Base-by-base conservation (phyloP, 2,113 vertebrate genomes). In the Brachypodius melanocephalos region DNA sequence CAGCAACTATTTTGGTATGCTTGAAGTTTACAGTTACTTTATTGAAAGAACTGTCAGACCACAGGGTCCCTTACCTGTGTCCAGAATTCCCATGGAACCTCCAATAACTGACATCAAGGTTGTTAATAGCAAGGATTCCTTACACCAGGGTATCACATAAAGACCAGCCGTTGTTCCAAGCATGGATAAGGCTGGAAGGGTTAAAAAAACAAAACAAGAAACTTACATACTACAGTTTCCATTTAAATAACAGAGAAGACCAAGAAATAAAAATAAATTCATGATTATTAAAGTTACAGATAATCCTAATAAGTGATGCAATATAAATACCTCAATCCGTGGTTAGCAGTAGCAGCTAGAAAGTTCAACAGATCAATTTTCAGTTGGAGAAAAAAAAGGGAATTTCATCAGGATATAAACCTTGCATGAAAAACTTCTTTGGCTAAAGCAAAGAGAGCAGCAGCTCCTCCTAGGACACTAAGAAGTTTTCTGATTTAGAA, bases 81-180 rank as follows among this genome's bases (percentile, higher is more conserved):
- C 99, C 92, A 99, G 96, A 89, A 98, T 88, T 20, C 99, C 99
- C 98, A 99, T 98, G 5, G 99, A 98, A 54, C 98, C 93, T 32
- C 99, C 99, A 19, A 99, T 98, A 80, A 98, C 69, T 36, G 98
- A 98, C 98, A 99, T 98, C 69, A 99, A 88, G 46, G 29, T 57
- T 6, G 98, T 98, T 63, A 99, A 95, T 16, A 99, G 62, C 29
- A 98, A 54, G 5, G 98, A 97, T 24, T 96, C 97, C 93, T 98
- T 98, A 97, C 98, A 99, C 97, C 99, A 99, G 1, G 99, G 98
- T 63, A 98, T 98, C 2, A 96, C 97, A 77, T 96, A 99, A 89
- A 99, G 98, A 66, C 99, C 98, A 32, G 96, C 54, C 0, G 98
- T 97, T 16, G 99, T 99, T 62, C 98, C 94, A 95, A 98, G 49